Base-by-base conservation (phyloP, 2,888 invertebrate species). In the Gastracanthus pulcherrimus region DNA sequence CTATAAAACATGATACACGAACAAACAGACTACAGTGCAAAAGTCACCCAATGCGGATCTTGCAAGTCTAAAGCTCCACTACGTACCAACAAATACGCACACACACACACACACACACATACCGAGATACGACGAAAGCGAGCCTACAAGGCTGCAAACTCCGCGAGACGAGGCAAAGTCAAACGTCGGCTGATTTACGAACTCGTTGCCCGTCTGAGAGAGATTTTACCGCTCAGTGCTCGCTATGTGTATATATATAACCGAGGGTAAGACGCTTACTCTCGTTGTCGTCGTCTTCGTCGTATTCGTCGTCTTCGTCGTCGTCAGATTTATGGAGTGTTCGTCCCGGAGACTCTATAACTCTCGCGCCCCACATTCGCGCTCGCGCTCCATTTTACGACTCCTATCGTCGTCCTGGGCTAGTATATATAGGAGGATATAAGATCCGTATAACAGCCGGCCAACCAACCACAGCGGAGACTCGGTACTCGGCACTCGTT, bases 181-280 rank as follows among this genome's bases (percentile, higher is more conserved):
- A 88, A 87, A 87, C 86, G 86, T 84, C 83, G 85, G 83, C 87
- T 90, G 90, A 89, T 90, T 90, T 90, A 89, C 89, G 87, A 86
- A 88, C 88, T 87, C 88, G 87, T 84, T 86, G 87, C 85, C 85
- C 84, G 85, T 84, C 83, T 84, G 84, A 36, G 75, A 45, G n/a
- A n/a, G n/a, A n/a, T n/a, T n/a, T n/a, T n/a, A n/a, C n/a, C n/a
- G n/a, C 62, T 36, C 64, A 34, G 26, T 34, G 66, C 69, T n/a
- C 16, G 23, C 36, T 64, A 48, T 69, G 26, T 29, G 29, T 51
- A 62, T 72, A n/a, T 58, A 58, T 41, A 60, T 58, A 66, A 41
- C 51, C 34, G 45, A 16, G 11, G 45, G 48, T 2, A n/a, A 31
- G 41, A 67, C 48, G 36, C 74, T n/a, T n/a, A 16, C 36, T 26